Conservation (phyloP, 2,888 invertebrate species). For the Sarcophaga variegata region DNA sequence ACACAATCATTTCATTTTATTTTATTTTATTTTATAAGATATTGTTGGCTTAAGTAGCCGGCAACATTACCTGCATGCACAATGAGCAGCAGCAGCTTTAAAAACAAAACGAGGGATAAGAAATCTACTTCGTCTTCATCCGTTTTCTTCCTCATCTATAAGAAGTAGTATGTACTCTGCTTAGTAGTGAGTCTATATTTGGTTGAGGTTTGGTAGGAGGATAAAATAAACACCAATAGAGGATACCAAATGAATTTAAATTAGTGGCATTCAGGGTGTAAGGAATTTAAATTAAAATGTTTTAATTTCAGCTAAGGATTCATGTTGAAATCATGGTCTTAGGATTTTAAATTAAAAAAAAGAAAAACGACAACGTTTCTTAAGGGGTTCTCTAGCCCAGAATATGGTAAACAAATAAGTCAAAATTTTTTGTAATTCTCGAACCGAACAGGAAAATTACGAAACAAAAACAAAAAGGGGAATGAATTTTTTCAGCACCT, state of each 20-base stretch:
- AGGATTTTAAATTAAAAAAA: background rate
- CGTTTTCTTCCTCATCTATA: too few species aligned
- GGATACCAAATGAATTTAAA: slow-evolving; percentile 39
- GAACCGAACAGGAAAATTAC: too few species aligned
- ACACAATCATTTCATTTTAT: slow-evolving; percentile 45
- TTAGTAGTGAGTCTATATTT: too few species aligned
- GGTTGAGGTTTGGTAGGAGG: background rate
- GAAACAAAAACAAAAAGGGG: too few species aligned
- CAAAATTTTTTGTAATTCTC: background rate
- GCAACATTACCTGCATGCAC: slow-evolving; percentile 64
- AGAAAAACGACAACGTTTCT: background rate
- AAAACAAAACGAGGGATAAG: too few species aligned
- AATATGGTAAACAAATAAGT: background rate
- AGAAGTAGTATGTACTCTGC: too few species aligned
- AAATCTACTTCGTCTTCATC: too few species aligned
- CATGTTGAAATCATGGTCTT: background rate
- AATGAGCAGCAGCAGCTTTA: slow-evolving; percentile 52
- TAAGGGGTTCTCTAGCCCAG: background rate
- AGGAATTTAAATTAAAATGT: slow-evolving; percentile 37
- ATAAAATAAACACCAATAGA: background rate
- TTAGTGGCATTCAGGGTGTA: background rate
- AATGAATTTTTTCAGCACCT: too few species aligned
- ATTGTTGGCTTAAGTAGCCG: slow-evolving; percentile 63
- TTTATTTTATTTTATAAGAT: slow-evolving; percentile 48
- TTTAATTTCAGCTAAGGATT: slow-evolving; percentile 27